Percentiles rank a stretch among this genome's conserved stretches.
Evolutionary conservation across 1,140 invertebrate species (phyloP).

Genomic region (Gryon sp.): DNA sequence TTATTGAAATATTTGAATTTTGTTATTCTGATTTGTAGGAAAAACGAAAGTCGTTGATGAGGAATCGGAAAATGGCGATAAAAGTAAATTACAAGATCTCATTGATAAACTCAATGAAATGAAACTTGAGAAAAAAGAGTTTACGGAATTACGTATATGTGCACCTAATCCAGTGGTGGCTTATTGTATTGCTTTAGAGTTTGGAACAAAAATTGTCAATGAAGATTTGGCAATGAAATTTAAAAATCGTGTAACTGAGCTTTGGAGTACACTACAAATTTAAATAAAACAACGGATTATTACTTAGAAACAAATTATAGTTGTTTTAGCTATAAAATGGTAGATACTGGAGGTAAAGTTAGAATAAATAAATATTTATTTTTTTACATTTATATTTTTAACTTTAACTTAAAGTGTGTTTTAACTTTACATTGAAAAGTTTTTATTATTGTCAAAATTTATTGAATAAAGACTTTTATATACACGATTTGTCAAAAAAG

Average conservation of each 20-base stretch:
- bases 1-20: background rate
- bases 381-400: no score
- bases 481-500: no score
- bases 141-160: conserved; percentile 64
- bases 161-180: conserved; percentile 69
- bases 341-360: no score
- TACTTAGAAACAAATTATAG: no score
- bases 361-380: no score
- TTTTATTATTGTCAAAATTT: no score
- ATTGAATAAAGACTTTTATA: no score
- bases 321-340: no score
- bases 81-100: conserved; percentile 42
- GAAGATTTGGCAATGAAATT: conserved; percentile 45
- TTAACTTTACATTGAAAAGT: no score
- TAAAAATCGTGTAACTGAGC: conserved; percentile 20
- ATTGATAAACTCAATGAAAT: conserved; percentile 64
- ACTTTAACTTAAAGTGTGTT: no score
- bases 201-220: conserved; percentile 63
- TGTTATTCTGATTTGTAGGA: conserved; percentile 45
- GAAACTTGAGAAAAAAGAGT: conserved; percentile 64
- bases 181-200: conserved; percentile 65
- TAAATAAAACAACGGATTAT: conserved; percentile 1
- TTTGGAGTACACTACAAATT: conserved; percentile 55
- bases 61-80: conserved; percentile 18
- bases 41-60: conserved; percentile 41